phyloP scores from a whole-genome alignment of 2,888 invertebrate species.

The Erebia epiphron region DNA sequence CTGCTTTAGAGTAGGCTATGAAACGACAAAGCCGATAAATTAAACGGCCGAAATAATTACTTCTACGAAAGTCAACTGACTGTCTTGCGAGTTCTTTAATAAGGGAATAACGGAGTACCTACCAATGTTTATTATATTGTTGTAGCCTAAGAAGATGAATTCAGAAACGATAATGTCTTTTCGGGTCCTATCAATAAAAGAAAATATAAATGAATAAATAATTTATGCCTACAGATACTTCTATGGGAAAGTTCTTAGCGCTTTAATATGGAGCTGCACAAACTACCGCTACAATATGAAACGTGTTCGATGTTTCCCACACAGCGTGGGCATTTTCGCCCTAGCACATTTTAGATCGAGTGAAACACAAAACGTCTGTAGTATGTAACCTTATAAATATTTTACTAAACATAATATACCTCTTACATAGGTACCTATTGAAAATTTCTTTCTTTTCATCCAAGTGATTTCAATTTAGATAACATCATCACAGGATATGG shows the following conservation, averaged over 20 bases:
- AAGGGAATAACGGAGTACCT: background rate
- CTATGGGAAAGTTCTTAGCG: no score
- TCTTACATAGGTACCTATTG: background rate
- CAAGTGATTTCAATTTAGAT: slow-evolving; percentile 22
- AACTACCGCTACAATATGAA: no score
- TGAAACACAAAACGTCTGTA: background rate
- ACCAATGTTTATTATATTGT: no score
- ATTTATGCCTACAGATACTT: no score
- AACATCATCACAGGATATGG: slow-evolving; percentile 15
- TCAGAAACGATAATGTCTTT: no score
- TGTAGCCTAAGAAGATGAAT: no score
- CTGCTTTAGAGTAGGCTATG: background rate
- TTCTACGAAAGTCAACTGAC: background rate
- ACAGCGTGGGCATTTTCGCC: no score
- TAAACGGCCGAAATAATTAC: slow-evolving; percentile 9
- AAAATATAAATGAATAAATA: no score
- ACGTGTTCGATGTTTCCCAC: no score
- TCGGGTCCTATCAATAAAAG: no score
- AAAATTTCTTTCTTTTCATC: slow-evolving; percentile 19
- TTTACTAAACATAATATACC: background rate
- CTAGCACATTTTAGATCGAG: background rate
- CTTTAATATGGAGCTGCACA: no score
- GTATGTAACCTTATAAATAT: background rate
- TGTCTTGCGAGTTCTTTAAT: background rate
- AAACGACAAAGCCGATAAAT: slow-evolving; percentile 10